Evolutionary conservation across 2,113 vertebrate genomes (phyloP).

Genomic region (Pluvianellus socialis): DNA sequence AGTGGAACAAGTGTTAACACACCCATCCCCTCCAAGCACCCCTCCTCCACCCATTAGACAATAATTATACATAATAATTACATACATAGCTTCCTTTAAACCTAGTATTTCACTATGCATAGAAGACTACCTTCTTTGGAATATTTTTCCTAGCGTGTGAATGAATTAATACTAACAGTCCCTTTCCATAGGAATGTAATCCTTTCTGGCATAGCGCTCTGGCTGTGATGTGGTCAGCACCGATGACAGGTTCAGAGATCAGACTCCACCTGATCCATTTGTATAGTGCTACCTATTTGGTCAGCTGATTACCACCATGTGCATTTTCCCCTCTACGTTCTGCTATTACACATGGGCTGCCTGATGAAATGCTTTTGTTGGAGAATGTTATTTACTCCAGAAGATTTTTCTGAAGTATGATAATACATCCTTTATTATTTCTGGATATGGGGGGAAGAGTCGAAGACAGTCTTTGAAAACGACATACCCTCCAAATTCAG

Average conservation of each 20-base stretch:
- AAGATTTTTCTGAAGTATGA: not conserved
- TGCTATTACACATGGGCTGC: not conserved
- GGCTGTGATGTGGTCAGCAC: not conserved
- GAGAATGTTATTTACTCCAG: not conserved
- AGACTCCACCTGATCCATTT: not conserved
- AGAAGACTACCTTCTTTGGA: not conserved
- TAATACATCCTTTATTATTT: not conserved
- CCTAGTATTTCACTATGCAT: not conserved
- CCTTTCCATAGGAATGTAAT: not conserved
- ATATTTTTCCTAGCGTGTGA: not conserved
- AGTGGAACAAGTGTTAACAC: not conserved
- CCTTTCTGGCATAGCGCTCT: not conserved
- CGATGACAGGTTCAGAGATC: not conserved
- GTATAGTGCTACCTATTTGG: not conserved
- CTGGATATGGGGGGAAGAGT: not conserved
- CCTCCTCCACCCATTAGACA: not conserved
- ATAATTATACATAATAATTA: not conserved
- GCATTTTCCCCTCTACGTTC: not conserved
- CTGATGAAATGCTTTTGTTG: not conserved
- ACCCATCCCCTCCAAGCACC: not conserved
- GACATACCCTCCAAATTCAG: not conserved
- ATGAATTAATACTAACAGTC: not conserved
- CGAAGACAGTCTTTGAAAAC: not conserved
- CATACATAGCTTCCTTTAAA: not conserved
- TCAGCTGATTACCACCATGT: not conserved